These are phyloP conservation scores for Molanna angustata DNA, from an alignment of 2,888 invertebrate species.

Conservation along the genomic window DNA sequence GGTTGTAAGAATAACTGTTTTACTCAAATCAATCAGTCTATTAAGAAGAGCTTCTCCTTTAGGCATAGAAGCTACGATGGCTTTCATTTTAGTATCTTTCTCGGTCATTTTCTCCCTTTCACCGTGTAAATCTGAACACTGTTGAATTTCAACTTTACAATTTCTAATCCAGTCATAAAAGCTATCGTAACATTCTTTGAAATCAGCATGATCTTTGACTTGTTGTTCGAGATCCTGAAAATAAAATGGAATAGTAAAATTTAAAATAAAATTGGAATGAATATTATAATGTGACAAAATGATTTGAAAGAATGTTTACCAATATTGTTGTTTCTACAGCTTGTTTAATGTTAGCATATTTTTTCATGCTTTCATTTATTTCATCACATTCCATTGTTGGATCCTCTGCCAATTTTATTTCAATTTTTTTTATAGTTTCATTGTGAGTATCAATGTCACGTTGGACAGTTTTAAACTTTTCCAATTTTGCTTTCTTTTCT, in stretches of 20 bases:
- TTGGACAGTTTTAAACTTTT: conserved; percentile 80
- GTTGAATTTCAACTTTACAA: conserved; percentile 77
- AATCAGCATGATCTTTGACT: conserved; percentile 84
- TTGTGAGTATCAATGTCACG: conserved; percentile 79
- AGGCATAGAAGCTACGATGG: conserved; percentile 64
- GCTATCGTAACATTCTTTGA: conserved; percentile 77
- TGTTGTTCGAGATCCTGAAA: conserved; percentile 73
- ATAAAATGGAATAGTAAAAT: conserved; percentile 28
- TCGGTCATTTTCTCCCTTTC: conserved; percentile 75
- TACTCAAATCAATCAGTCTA: conserved; percentile 70
- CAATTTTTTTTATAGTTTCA: conserved; percentile 75
- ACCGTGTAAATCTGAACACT: conserved; percentile 83
- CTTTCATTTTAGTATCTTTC: conserved; percentile 71
- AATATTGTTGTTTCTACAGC: conserved; percentile 63
- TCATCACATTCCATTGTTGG: conserved; percentile 62
- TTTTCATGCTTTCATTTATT: conserved; percentile 67
- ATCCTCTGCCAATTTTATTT: conserved; percentile 70
- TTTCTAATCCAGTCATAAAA: conserved; percentile 84
- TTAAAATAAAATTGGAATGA: neutral
- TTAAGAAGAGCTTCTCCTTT: conserved; percentile 73
- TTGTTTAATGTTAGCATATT: conserved; percentile 68
- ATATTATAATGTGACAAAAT: neutral
- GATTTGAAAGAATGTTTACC: conserved; percentile 45
- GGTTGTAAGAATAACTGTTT: conserved; percentile 71
- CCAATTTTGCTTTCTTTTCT: conserved; percentile 85